Percentiles rank a stretch among this genome's conserved stretches.
Conservation (phyloP, 1,140 invertebrate species). For the Drosophila kurseongensis region DNA sequence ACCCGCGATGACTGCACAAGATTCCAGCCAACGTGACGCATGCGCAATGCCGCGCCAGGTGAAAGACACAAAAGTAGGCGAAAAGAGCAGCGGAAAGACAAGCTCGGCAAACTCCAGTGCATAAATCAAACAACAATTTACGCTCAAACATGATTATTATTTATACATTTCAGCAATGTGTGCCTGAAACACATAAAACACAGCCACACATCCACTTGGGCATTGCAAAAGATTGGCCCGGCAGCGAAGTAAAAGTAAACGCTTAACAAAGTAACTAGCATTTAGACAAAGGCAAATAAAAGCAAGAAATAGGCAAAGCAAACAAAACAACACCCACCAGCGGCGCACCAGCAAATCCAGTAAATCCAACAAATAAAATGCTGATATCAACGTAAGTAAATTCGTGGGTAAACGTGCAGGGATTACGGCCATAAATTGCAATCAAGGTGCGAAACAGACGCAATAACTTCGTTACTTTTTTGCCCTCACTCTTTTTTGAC, state of each 20-base stretch:
- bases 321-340: conserved; percentile 60
- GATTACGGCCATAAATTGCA: conserved; percentile 58
- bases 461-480: conserved; percentile 20
- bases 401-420: conserved; percentile 41
- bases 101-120: conserved; percentile 60
- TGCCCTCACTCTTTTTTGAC: conserved; percentile 44
- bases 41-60: conserved; percentile 19
- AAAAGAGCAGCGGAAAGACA: conserved; percentile 17
- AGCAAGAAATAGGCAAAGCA: conserved; percentile 39
- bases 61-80: conserved; percentile 28
- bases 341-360: conserved; percentile 17
- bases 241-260: conserved; percentile 63
- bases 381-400: conserved; percentile 82
- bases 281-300: conserved; percentile 55
- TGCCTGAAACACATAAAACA: conserved; percentile 62
- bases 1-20: conserved; percentile 18
- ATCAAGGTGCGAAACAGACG: conserved; percentile 48
- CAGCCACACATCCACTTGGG: conserved; percentile 56
- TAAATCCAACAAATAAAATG: conserved; percentile 52
- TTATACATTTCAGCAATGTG: conserved; percentile 76
- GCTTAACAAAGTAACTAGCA: conserved; percentile 56
- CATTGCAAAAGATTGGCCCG: conserved; percentile 69
- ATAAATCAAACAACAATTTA: conserved; percentile 72
- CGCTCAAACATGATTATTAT: conserved; percentile 67
- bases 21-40: conserved; percentile 32